These are phyloP conservation scores for Bovichtus diacanthus DNA, from an alignment of 2,797 vertebrate species.

Conservation along the genomic window DNA sequence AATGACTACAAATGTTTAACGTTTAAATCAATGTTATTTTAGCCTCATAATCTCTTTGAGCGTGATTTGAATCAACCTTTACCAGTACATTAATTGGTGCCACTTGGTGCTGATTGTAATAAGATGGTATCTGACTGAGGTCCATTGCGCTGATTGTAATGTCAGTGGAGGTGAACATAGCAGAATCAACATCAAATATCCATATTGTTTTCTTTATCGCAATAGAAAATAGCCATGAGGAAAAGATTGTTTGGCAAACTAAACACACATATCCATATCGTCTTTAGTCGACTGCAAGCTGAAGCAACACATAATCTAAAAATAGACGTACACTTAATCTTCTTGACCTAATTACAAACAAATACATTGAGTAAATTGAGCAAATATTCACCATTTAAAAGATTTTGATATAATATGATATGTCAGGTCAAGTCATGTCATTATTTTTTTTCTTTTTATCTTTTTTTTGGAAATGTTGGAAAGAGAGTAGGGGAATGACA, in stretches of 20 bases:
- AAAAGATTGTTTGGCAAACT: neutral
- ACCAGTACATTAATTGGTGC: conserved; percentile 20
- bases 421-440: neutral
- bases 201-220: neutral
- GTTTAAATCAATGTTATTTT: conserved; percentile 30
- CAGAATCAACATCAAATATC: conserved; percentile 20
- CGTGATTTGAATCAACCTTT: conserved; percentile 25
- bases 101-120: conserved; percentile 62
- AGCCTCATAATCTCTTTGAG: conserved; percentile 26
- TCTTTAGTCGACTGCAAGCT: neutral
- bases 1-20: conserved; percentile 17
- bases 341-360: neutral
- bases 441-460: too few species aligned
- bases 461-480: too few species aligned
- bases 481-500: too few species aligned
- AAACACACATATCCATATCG: neutral
- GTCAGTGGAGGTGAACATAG: conserved; percentile 24
- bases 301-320: neutral
- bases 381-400: neutral
- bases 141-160: conserved; percentile 53
- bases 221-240: neutral
- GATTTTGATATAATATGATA: neutral
- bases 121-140: conserved; percentile 32
- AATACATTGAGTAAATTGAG: neutral
- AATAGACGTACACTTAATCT: neutral